Base-by-base conservation (phyloP, 2,888 invertebrate species). In the Brachyptera risi region DNA sequence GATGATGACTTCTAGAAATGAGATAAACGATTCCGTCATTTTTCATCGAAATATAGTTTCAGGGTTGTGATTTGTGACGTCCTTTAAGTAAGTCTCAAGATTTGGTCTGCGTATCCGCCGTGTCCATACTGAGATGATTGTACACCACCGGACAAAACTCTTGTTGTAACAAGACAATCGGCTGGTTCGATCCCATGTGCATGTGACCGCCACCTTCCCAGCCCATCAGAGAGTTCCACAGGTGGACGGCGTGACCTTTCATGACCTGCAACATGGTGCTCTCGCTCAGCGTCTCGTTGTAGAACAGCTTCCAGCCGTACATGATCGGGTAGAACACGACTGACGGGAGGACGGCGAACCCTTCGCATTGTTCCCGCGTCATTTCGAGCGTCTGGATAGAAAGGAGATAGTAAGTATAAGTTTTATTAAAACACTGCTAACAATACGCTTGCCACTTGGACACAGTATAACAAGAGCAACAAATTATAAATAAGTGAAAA, bases 221-320 rank as follows among this genome's bases (percentile, higher is more conserved):
- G 4, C 42, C 42, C 42, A 42, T 54, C 27, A 60, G 7, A 35
- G 65, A 64, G 59, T 68, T 68, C 68, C 68, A 68, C 4, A 67
- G 61, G 58, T 68, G 68, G 27, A 67, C 49, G 2, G 42, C 42
- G 17, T 42, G 42, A 15, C 42, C 42, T 2, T 3, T 42, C 17
- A 15, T 2, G 19, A 31, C 27, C 26, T 3, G 9, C 1, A 26
- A 1, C 60, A 54, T 60, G 1, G 15, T 27, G 11, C 15, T 7
- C 7, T 24, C 9, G 13, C 19, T 40, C 2, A 9, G 13, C 1
- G 27, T 1, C 21, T 31, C 23, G 13, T 17, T 7, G 42, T 42
- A 60, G 17, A 56, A 15, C n/a, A 31, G 17, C 17, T 23, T 3
- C 56, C 50, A 64, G 21, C 5, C 54, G 62, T 15, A 68, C 51